Conservation (phyloP, 2,113 vertebrate genomes). For the Salvator merianae region DNA sequence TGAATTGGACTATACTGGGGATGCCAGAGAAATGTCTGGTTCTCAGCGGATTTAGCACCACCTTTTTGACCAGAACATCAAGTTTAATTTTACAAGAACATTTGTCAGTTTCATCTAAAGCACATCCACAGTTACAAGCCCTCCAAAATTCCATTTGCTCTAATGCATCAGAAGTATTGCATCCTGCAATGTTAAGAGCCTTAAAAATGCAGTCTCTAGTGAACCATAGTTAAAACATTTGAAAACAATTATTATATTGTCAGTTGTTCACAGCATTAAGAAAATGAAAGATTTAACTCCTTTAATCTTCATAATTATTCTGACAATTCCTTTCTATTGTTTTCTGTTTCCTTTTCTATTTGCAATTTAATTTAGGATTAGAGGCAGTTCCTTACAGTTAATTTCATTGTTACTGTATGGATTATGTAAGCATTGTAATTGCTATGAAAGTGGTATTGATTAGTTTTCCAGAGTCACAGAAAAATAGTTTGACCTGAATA, state of each 20-base stretch:
- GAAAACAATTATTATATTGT: constrained; percentile 22
- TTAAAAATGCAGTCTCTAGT: constrained; percentile 30
- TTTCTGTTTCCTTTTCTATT: constrained; percentile 11
- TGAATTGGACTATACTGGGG: no score
- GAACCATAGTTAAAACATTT: constrained; percentile 16
- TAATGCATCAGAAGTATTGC: constrained; percentile 3
- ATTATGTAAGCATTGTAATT: not conserved
- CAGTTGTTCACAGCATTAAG: not conserved
- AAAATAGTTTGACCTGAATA: constrained; percentile 22
- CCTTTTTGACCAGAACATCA: no score
- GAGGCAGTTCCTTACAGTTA: not conserved
- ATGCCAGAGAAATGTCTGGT: no score
- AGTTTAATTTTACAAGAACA: not conserved
- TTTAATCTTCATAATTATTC: constrained; percentile 1
- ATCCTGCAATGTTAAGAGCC: constrained; percentile 24
- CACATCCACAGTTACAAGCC: constrained; percentile 15
- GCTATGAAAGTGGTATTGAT: constrained; percentile 16
- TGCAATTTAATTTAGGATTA: not conserved
- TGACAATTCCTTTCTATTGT: not conserved
- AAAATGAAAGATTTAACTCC: not conserved
- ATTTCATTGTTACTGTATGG: not conserved
- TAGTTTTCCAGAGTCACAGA: constrained; percentile 7
- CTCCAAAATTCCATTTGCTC: constrained; percentile 36
- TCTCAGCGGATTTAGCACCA: no score
- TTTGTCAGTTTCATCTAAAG: constrained; percentile 39